phyloP scores from a whole-genome alignment of 2,888 invertebrate species.

The Heliconius aoede region DNA sequence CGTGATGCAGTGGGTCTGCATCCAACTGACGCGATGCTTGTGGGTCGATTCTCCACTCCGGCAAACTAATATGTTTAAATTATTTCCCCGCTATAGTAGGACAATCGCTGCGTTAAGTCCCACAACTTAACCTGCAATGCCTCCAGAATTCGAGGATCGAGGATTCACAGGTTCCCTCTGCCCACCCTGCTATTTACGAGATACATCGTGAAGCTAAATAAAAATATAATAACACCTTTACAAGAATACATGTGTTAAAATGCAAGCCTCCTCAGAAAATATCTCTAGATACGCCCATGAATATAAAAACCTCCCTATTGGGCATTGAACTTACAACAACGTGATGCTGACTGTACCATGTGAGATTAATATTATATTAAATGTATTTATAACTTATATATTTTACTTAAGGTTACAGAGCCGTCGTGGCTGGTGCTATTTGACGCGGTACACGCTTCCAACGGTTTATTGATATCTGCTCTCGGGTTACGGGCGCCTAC shows the following conservation, averaged over 20 bases:
- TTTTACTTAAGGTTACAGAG: slow-evolving; percentile 63
- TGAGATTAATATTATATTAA: neutral
- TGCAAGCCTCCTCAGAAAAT: no score
- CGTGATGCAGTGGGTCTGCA: no score
- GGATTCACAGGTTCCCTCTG: neutral
- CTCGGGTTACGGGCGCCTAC: slow-evolving; percentile 70
- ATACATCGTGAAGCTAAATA: neutral
- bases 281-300: no score
- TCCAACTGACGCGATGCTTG: no score
- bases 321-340: neutral
- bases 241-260: no score
- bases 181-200: neutral
- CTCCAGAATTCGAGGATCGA: neutral
- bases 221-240: no score
- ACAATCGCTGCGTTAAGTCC: no score
- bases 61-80: no score
- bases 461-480: slow-evolving; percentile 70
- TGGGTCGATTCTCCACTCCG: no score
- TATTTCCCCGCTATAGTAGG: no score
- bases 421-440: slow-evolving; percentile 67
- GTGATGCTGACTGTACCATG: neutral
- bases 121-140: neutral
- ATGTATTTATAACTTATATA: neutral
- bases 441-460: slow-evolving; percentile 64
- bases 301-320: neutral